These are phyloP conservation scores for Falco biarmicus DNA, from an alignment of 2,797 vertebrate genomes.

Conservation along the genomic window DNA sequence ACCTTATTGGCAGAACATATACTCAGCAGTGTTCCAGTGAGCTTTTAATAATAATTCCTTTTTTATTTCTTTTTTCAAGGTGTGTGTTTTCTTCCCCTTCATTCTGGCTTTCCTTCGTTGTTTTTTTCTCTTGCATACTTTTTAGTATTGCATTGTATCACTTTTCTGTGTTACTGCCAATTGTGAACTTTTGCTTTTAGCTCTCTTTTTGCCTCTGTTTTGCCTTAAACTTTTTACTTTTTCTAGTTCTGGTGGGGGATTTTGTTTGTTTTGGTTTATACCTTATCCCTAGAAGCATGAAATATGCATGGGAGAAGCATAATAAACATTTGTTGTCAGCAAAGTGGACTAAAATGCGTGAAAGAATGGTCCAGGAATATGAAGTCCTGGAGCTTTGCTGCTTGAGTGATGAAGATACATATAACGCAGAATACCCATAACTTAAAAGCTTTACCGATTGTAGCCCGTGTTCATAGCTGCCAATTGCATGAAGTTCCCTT, in stretches of 20 bases:
- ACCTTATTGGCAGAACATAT: background rate
- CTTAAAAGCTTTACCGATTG: background rate
- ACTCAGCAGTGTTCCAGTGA: background rate
- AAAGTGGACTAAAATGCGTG: background rate
- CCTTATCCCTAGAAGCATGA: background rate
- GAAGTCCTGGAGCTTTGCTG: background rate
- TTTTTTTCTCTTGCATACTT: background rate
- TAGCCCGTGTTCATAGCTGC: background rate
- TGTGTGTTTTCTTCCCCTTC: background rate
- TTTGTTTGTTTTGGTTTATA: background rate
- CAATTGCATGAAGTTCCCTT: background rate
- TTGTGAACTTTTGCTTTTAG: background rate
- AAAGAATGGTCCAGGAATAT: background rate
- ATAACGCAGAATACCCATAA: background rate
- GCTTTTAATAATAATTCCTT: background rate
- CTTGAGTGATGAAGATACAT: background rate
- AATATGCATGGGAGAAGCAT: background rate
- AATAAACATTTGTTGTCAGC: background rate
- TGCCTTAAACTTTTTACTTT: background rate
- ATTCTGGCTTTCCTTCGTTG: background rate
- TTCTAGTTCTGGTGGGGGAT: background rate
- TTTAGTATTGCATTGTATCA: background rate
- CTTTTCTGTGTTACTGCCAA: background rate
- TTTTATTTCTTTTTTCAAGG: background rate
- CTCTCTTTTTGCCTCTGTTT: background rate